Conservation (phyloP, 1,140 invertebrate species). For the Bombus huntii region DNA sequence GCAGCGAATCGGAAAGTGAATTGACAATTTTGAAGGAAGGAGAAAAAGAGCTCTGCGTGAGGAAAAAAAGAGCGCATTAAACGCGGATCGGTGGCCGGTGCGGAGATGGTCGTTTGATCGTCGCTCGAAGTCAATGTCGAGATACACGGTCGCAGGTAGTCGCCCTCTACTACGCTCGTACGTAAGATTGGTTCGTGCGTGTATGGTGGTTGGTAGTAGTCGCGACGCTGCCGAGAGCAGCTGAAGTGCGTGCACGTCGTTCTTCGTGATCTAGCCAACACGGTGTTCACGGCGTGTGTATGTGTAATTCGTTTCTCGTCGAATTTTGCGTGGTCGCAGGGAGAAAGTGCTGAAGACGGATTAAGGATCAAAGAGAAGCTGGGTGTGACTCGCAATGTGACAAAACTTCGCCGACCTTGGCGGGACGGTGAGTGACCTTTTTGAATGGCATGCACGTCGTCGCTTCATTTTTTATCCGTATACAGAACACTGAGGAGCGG, state of each 20-base stretch:
- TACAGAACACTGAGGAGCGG: not conserved
- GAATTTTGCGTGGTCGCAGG: not conserved
- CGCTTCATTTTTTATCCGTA: constrained; percentile 25
- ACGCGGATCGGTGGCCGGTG: constrained; percentile 14
- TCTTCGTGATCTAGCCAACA: constrained; percentile 3
- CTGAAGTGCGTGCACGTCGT: constrained; percentile 52
- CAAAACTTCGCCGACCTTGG: constrained; percentile 57
- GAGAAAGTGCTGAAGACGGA: constrained; percentile 6
- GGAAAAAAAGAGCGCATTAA: not conserved
- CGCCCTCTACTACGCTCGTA: constrained; percentile 42
- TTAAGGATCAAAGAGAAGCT: constrained; percentile 5
- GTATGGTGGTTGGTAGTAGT: constrained; percentile 49
- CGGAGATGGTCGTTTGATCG: constrained; percentile 32
- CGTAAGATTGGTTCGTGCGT: constrained; percentile 36
- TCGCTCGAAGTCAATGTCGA: constrained; percentile 45
- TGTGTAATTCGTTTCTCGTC: not conserved
- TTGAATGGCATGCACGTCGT: constrained; percentile 11
- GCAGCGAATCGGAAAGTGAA: too few species aligned
- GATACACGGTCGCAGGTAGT: constrained; percentile 55
- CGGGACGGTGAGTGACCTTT: constrained; percentile 66
- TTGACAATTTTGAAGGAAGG: not conserved
- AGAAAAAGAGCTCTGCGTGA: fast-evolving
- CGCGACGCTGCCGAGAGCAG: constrained; percentile 61
- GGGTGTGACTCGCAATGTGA: constrained; percentile 56
- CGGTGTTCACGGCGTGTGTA: not conserved